Base-by-base conservation (phyloP, 92 coral and sea anemone species). In the Micromussa lordhowensis region DNA sequence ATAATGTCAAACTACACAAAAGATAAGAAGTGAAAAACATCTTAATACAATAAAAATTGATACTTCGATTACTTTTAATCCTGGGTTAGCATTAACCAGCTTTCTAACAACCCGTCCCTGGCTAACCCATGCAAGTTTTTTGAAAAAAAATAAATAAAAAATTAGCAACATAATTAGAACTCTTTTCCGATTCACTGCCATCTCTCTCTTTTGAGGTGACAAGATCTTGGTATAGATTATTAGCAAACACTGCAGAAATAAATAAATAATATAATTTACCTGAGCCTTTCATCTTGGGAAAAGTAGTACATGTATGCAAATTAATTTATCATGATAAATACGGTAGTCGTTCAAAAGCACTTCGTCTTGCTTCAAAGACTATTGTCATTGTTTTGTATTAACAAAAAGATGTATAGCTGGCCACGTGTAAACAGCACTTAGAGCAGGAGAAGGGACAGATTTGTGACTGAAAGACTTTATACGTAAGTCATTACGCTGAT, bases 401-500 rank as follows among this genome's bases (percentile, higher is more conserved):
- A 66, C 26, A 24, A 66, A 34, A 9, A 66, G 26, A 9, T 66
- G 10, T 12, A 26, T 9, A 9, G 36, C n/a, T 48, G 3, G 30
- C 55, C 59, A 48, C 81, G 61, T 51, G 81, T 49, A 77, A 28
- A 48, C 54, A 74, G 9, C 4, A 74, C 11, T 35, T 12, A 38
- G 44, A 18, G n/a, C 59, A 38, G 75, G 32, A 75, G 55, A 26
- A n/a, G 17, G n/a, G 3, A 31, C 44, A 18, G 17, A 63, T 19
- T 66, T 29, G 63, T 6, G 26, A 17, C 14, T 17, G 8, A 49
- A 78, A 59, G 22, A 32, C 30, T 57, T 71, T 83, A 83, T 22
- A 77, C 77, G 53, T 77, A 64, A 22, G 82, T 85, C 83, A 77
- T 77, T 6, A 82, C 26, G 32, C 85, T 82, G 3, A 53, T 54